Conservation (phyloP, 2,797 vertebrate genomes). For the Cuniculus paca region DNA sequence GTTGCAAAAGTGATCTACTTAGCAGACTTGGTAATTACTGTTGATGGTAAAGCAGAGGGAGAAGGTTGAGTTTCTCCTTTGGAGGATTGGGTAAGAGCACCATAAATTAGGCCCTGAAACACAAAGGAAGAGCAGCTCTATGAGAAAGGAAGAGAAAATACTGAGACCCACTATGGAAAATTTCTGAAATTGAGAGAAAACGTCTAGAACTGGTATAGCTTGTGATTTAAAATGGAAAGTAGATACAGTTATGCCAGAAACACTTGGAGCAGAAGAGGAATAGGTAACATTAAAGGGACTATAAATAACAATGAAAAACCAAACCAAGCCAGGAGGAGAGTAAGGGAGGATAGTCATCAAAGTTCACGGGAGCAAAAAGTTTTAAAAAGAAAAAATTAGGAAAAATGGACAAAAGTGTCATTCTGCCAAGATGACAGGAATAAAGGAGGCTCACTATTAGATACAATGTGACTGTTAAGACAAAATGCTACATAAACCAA, state of each 20-base stretch:
- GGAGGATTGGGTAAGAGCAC: not conserved
- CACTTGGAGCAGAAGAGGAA: not conserved
- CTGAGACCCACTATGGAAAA: not conserved
- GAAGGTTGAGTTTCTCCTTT: slow-evolving; percentile 9
- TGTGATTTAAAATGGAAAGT: slow-evolving; percentile 1
- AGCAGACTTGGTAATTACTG: not conserved
- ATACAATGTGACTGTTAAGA: not conserved
- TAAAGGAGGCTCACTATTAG: not conserved
- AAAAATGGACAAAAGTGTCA: not conserved
- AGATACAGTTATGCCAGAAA: not conserved
- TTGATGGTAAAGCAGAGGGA: not conserved
- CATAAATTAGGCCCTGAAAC: slow-evolving; percentile 10
- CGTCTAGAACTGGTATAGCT: not conserved
- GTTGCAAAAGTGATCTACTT: not conserved
- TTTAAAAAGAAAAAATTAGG: not conserved
- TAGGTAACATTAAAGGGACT: not conserved
- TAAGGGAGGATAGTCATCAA: not conserved
- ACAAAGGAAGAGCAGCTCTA: not conserved
- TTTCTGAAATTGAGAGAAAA: slow-evolving; percentile 17
- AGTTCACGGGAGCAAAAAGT: not conserved
- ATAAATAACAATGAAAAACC: not conserved
- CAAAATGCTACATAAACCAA: not conserved
- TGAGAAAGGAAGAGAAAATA: slow-evolving; percentile 32
- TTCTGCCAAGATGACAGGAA: not conserved
- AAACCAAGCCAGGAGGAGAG: not conserved